Evolutionary conservation across 2,113 vertebrate species (phyloP), one percentile per base, ranked within the genome.

Genomic region (Megalops atlanticus): DNA sequence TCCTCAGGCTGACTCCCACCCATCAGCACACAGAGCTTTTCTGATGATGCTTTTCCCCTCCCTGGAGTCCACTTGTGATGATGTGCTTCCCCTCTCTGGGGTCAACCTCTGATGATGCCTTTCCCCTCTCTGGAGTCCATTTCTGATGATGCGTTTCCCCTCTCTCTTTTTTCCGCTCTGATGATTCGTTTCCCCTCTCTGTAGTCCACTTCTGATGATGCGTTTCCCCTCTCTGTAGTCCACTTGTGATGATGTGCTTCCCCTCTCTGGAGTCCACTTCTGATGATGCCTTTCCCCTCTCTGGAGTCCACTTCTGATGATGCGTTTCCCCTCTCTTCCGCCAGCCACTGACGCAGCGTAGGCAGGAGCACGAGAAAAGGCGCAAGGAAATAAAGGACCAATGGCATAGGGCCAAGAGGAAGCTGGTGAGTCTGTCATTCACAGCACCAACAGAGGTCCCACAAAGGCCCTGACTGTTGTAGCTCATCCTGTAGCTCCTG

Each of bases 371-470:
- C 0, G 98, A 99, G 71, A 98, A 97, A 74, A 94, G 92, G 47
- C 90, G 97, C 38, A 99, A 99, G 86, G 98, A 99, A 41, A 93
- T 99, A 87, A 99, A 99, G 87, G 98, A 99, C 4, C 91, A 92
- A 0, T 99, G 98, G 98, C 94, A 97, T 78, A 94, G 97, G 0
- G 97, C 97, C 0, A 96, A 95, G 89, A 94, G 98, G 87, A 99
- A 98, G 82, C 92, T 99, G 96, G 98, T 99, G 91, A 47, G 76
- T n/a, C 8, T 64, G n/a, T 64, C 58, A 64, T 24, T 58, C 52
- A 58, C 21, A 58, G 21, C 52, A 4, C 21, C n/a, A 24, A 58
- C 58, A 2, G n/a, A 31, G 58, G 58, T 64, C n/a, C n/a, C n/a
- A n/a, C n/a, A n/a, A n/a, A n/a, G n/a, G n/a, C n/a, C n/a, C n/a